Conservation (phyloP, 2,113 vertebrate genomes). For the Azemiops feae region DNA sequence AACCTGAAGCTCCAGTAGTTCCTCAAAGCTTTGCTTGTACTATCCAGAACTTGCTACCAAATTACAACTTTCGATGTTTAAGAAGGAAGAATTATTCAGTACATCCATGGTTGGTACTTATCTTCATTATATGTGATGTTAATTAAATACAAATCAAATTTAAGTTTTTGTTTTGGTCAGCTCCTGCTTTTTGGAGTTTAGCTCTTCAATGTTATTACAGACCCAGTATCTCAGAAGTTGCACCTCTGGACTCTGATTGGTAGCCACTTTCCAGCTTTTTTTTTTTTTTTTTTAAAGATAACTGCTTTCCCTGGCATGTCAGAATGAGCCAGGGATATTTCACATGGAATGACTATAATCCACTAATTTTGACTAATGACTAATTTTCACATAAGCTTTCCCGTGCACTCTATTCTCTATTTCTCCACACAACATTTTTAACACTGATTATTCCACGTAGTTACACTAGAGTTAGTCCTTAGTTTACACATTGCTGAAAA, state of each 20-base stretch:
- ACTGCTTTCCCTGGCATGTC: background rate
- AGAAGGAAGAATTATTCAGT: background rate
- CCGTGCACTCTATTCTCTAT: background rate
- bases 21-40: background rate
- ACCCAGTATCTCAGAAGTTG: background rate
- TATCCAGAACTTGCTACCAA: background rate
- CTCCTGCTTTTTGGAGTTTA: background rate
- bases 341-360: background rate
- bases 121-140: background rate
- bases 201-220: background rate
- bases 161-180: background rate
- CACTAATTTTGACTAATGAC: too few relatives aligned
- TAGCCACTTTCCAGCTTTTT: background rate
- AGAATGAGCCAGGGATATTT: background rate
- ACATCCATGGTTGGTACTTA: background rate
- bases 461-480: background rate
- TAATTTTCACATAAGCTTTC: background rate
- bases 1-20: background rate
- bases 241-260: background rate
- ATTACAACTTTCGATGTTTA: background rate
- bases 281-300: background rate
- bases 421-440: background rate
- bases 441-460: background rate
- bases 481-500: background rate
- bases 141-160: background rate